Conservation (phyloP, 2,113 vertebrate species). For the Onychostruthus taczanowskii region DNA sequence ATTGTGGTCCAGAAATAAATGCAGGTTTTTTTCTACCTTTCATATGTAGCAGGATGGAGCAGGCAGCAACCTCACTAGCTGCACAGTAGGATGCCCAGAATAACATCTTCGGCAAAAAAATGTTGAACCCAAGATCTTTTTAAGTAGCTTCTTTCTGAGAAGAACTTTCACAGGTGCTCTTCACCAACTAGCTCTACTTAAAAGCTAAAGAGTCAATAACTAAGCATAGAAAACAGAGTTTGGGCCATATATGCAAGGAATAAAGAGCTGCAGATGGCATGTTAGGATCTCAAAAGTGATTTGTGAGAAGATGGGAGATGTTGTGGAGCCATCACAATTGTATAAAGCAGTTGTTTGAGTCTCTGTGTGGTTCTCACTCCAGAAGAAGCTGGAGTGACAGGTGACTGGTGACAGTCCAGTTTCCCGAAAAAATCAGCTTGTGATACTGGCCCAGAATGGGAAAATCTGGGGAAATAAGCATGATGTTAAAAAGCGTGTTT, state of each 20-base stretch:
- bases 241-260: neutral
- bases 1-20: neutral
- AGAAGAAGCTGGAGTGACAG: neutral
- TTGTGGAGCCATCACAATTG: neutral
- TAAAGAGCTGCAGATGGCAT: neutral
- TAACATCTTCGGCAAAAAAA: neutral
- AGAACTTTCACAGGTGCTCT: neutral
- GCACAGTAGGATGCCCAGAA: neutral
- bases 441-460: neutral
- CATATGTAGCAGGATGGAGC: neutral
- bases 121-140: neutral
- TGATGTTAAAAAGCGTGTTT: neutral
- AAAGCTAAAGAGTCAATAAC: neutral
- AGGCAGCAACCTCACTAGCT: neutral
- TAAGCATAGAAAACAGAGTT: neutral
- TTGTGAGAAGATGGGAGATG: neutral
- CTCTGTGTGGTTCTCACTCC: neutral
- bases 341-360: neutral
- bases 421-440: neutral
- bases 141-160: neutral
- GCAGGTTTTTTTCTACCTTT: neutral
- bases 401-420: neutral
- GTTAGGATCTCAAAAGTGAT: neutral
- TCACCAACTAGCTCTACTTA: neutral
- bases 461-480: neutral